Base-by-base conservation (phyloP, 1,140 invertebrate species). In the Semibalanus balanoides region DNA sequence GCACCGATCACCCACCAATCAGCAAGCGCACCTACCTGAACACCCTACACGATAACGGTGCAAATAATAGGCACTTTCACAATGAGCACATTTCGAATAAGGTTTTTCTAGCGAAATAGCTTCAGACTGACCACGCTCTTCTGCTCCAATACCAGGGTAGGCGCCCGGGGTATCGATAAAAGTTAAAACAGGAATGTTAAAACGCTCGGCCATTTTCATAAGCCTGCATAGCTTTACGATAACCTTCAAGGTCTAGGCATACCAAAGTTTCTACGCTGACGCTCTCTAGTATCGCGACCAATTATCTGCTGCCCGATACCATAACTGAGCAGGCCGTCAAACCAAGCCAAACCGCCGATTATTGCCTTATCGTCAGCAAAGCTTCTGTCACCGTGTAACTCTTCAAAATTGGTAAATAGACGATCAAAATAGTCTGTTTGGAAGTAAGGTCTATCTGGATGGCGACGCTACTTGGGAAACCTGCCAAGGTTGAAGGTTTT, bases 201-300 rank as follows among this genome's bases (percentile, higher is more conserved):
- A 79, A 64, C 76, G 40, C 51, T 78, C 78, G 28, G 78, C 78
- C 31, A 79, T 64, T 51, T 77, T 30, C 78, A 78, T 79, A 73
- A 79, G 74, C 5, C 78, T n/a, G 74, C 74, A 79, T n/a, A 11
- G 78, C 78, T 74, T 79, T 79, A 27, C 78, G 78, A 77, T 78
- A 79, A 31, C 78, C 78, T 77, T 78, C 78, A n/a, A 9, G 78
- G 78, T 64, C 30, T 27, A 14, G 75, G 29, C 78, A 78, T 79
- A 40, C 78, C 78, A 31, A 78, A 79, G n/a, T 79, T 79, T 9
- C 76, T 11, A 25, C 25, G 25, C 11, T 14, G 11, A 14, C 25
- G 11, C 43, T 64, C 43, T 11, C 25, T 64, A 64, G 25, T 25
- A 64, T 25, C 43, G 11, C 43, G 43, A 25, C 43, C 43, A n/a